Conservation (phyloP, 1,140 invertebrate genomes). For the Zaprionus inermis region DNA sequence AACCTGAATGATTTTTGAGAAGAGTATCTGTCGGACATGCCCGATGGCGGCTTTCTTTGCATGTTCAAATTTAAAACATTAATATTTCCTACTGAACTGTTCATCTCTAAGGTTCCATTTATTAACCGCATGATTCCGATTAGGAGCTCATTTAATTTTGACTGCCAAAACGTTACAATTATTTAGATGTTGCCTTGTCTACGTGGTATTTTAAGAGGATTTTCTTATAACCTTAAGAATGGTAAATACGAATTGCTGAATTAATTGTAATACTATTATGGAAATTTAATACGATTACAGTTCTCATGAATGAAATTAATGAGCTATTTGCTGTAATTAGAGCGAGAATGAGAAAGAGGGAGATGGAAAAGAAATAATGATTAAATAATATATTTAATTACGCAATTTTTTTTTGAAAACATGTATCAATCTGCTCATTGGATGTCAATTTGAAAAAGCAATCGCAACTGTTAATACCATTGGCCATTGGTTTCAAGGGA, state of each 20-base stretch:
- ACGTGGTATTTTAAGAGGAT: constrained; percentile 36
- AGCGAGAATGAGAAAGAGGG: no score
- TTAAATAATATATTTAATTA: no score
- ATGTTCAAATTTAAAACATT: no score
- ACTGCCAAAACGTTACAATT: constrained; percentile 21
- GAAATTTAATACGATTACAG: not conserved
- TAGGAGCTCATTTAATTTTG: no score
- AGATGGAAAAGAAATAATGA: no score
- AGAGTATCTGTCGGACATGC: no score
- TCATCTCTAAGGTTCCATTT: constrained; percentile 33
- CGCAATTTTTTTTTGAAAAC: no score
- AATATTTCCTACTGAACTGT: constrained; percentile 35
- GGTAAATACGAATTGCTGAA: not conserved
- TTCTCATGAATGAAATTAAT: not conserved
- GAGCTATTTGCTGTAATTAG: not conserved
- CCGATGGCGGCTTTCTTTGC: no score
- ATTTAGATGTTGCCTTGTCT: constrained; percentile 13
- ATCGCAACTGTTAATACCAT: constrained; percentile 6
- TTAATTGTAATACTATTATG: constrained; percentile 11
- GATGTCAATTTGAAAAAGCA: no score
- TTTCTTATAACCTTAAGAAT: constrained; percentile 23
- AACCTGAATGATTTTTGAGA: no score
- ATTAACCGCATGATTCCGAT: no score
- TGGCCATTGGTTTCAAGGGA: constrained; percentile 50
- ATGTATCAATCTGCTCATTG: not conserved